phyloP scores from a whole-genome alignment of 2,113 vertebrate species.

The Rhipidura dahli region DNA sequence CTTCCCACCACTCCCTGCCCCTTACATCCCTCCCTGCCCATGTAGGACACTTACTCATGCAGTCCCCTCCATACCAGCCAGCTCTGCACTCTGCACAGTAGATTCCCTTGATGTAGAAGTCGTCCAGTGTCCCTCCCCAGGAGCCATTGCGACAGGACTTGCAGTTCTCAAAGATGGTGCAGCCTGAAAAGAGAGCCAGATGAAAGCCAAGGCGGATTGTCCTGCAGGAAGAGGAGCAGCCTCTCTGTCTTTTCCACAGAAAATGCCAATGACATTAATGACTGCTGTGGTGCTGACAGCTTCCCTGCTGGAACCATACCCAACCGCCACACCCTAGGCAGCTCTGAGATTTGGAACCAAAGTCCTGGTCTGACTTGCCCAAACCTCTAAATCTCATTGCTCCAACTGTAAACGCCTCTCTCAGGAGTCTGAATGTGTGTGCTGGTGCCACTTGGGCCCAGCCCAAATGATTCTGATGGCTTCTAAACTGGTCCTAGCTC shows the following conservation, averaged over 20 bases:
- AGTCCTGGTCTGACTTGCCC: neutral
- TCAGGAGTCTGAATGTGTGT: neutral
- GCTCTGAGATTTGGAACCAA: neutral
- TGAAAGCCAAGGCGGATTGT: neutral
- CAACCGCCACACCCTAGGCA: neutral
- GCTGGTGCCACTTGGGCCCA: neutral
- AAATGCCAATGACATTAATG: neutral
- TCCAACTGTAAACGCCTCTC: neutral
- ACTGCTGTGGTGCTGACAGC: neutral
- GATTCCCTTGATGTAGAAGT: slow-evolving; percentile 91
- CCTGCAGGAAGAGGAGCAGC: neutral
- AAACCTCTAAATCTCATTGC: neutral
- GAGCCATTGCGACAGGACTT: slow-evolving; percentile 94
- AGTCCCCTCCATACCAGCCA: slow-evolving; percentile 96
- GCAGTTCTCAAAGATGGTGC: slow-evolving; percentile 97
- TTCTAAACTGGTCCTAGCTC: neutral
- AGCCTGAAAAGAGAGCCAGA: slow-evolving; percentile 67
- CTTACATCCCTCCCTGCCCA: neutral
- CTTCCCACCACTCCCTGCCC: neutral
- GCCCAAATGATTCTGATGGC: neutral
- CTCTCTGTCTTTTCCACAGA: neutral
- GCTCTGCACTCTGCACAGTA: slow-evolving; percentile 92
- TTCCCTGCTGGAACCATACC: neutral
- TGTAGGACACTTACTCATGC: slow-evolving; percentile 86
- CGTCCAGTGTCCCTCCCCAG: slow-evolving; percentile 86